Percentiles rank a stretch among this genome's conserved stretches.
phyloP scores from a whole-genome alignment of 2,888 invertebrate genomes.

The Leptogaster cylindrica region DNA sequence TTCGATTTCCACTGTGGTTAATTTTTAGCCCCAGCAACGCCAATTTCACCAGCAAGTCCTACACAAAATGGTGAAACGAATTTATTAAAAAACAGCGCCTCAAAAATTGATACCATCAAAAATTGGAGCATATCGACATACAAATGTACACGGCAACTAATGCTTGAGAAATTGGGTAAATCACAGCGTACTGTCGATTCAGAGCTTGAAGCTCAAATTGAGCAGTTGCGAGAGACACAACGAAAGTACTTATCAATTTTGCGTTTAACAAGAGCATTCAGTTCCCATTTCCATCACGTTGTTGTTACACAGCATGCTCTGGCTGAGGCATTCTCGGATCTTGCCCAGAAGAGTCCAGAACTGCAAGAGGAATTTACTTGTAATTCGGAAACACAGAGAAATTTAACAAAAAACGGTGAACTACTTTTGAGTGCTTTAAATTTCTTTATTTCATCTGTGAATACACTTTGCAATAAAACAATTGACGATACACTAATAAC shows the following conservation, averaged over 20 bases:
- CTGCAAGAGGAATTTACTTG: conserved; percentile 93
- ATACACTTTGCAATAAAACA: conserved; percentile 95
- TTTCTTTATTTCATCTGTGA: conserved; percentile 94
- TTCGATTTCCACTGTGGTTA: no score
- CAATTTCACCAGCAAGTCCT: conserved; percentile 62
- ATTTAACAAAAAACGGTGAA: conserved; percentile 92
- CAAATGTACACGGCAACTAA: conserved; percentile 95
- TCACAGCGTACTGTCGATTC: conserved; percentile 88
- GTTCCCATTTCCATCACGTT: conserved; percentile 87
- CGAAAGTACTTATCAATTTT: conserved; percentile 88
- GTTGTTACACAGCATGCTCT: conserved; percentile 86
- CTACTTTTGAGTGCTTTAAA: conserved; percentile 89
- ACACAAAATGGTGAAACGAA: conserved; percentile 71
- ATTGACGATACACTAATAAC: conserved; percentile 90
- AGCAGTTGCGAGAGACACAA: conserved; percentile 90
- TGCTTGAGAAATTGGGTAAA: conserved; percentile 96
- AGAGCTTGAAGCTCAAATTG: conserved; percentile 93
- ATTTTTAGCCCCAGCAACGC: conserved; percentile 62
- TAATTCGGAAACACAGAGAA: conserved; percentile 95
- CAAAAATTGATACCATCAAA: conserved; percentile 89
- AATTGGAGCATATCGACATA: conserved; percentile 98
- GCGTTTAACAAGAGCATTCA: conserved; percentile 82
- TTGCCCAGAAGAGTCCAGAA: conserved; percentile 95
- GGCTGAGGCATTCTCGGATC: conserved; percentile 92
- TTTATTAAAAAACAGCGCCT: conserved; percentile 66